phyloP scores from a whole-genome alignment of 2,113 vertebrate genomes.

The Aptenodytes patagonicus region DNA sequence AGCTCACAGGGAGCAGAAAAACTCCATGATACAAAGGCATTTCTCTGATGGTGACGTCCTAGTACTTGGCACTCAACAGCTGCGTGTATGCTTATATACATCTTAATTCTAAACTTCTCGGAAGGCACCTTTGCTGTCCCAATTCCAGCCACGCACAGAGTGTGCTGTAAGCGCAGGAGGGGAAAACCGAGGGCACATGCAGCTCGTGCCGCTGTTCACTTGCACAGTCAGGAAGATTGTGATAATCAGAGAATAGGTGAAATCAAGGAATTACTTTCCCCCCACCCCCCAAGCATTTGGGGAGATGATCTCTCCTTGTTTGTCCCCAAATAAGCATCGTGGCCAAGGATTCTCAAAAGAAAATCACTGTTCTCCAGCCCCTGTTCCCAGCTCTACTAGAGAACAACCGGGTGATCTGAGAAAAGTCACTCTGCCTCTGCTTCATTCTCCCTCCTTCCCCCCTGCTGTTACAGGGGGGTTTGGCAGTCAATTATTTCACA shows the following conservation, averaged over 20 bases:
- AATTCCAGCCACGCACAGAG: background rate
- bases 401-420: background rate
- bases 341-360: background rate
- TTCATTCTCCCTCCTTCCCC: background rate
- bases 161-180: background rate
- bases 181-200: accelerated
- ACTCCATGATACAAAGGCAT: background rate
- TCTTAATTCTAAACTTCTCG: background rate
- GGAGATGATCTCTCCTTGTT: background rate
- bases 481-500: background rate
- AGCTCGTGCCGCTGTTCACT: background rate
- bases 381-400: background rate
- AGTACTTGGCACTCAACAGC: background rate
- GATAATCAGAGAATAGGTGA: background rate
- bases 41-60: background rate
- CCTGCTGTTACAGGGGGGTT: background rate
- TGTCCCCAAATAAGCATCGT: background rate
- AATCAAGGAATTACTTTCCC: background rate
- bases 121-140: background rate
- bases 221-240: background rate
- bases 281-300: background rate
- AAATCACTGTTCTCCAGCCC: background rate
- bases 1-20: background rate
- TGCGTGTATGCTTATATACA: background rate
- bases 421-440: background rate